A percentile compares a stretch with the other conserved stretches of the same genome.
Evolutionary conservation across 2,888 invertebrate species (phyloP).

Genomic region (Leptarthrus brevirostris): DNA sequence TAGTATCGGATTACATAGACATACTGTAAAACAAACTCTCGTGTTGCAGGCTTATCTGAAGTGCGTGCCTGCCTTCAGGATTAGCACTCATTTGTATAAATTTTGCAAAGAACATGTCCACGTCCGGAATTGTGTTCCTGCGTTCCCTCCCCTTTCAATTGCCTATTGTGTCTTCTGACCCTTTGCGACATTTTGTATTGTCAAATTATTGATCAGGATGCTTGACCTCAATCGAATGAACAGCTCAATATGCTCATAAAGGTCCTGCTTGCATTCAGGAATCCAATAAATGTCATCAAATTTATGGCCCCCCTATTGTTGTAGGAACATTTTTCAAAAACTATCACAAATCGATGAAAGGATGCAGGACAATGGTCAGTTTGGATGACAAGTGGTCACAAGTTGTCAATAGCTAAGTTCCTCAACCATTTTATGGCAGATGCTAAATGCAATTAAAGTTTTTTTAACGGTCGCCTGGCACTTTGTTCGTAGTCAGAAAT

Average conservation of each 20-base stretch:
- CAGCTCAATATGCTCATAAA: slow-evolving; percentile 48
- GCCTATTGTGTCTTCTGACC: slow-evolving; percentile 42
- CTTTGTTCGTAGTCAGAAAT: too few species aligned
- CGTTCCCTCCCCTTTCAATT: background rate
- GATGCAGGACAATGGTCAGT: slow-evolving; percentile 49
- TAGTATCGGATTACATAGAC: slow-evolving; percentile 32
- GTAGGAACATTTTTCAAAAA: slow-evolving; percentile 50
- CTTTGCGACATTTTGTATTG: slow-evolving; percentile 46
- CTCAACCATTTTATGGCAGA: slow-evolving; percentile 35
- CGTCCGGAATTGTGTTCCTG: slow-evolving; percentile 33
- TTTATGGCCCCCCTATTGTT: slow-evolving; percentile 53
- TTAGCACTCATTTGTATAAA: slow-evolving; percentile 43
- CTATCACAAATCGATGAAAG: slow-evolving; percentile 50
- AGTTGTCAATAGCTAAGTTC: slow-evolving; percentile 42
- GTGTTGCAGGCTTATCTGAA: slow-evolving; percentile 2
- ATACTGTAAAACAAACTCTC: slow-evolving; percentile 22
- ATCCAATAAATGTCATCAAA: slow-evolving; percentile 54
- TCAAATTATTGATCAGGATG: slow-evolving; percentile 50
- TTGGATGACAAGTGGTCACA: slow-evolving; percentile 52
- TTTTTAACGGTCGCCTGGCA: too few species aligned
- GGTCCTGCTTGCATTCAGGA: slow-evolving; percentile 31
- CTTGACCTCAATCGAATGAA: slow-evolving; percentile 51
- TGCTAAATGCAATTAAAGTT: slow-evolving; percentile 52
- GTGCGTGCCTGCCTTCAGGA: slow-evolving; percentile 35
- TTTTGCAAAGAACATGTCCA: slow-evolving; percentile 27